Evolutionary conservation across 2,113 vertebrate genomes (phyloP).

Genomic region (Perca flavescens): DNA sequence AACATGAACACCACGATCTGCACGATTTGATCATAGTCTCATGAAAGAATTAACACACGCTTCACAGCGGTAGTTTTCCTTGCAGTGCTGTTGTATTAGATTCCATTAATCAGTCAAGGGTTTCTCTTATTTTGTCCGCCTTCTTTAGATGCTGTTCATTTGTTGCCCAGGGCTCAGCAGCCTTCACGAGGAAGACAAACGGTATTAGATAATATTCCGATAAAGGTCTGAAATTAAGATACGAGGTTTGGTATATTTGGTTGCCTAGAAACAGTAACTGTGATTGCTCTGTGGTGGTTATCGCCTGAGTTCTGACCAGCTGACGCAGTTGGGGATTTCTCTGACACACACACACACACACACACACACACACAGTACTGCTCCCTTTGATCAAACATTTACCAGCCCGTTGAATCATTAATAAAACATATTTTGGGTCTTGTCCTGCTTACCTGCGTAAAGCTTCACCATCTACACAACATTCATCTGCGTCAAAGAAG

Average conservation of each 20-base stretch:
- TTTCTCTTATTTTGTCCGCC: background rate
- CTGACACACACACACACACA: background rate
- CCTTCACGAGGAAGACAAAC: constrained; percentile 6
- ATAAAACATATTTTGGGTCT: constrained; percentile 21
- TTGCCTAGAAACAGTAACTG: constrained; percentile 38
- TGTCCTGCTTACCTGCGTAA: constrained; percentile 3
- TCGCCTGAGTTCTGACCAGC: constrained; percentile 42
- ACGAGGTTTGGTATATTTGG: constrained; percentile 10
- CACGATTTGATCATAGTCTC: background rate
- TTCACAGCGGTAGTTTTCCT: too few species aligned
- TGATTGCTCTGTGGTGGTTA: constrained; percentile 31
- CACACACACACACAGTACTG: background rate
- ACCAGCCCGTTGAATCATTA: constrained; percentile 41
- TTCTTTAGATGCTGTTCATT: background rate
- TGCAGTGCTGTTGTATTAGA: background rate
- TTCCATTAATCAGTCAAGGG: background rate
- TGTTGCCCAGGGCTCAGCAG: background rate
- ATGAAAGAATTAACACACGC: background rate
- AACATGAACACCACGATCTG: background rate
- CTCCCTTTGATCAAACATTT: constrained; percentile 54
- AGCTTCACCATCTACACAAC: background rate
- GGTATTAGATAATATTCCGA: background rate
- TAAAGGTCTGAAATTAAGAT: background rate
- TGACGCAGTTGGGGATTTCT: constrained; percentile 35
- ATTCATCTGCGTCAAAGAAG: background rate